Conservation (phyloP, 2,113 vertebrate genomes). For the Chloebia gouldiae region DNA sequence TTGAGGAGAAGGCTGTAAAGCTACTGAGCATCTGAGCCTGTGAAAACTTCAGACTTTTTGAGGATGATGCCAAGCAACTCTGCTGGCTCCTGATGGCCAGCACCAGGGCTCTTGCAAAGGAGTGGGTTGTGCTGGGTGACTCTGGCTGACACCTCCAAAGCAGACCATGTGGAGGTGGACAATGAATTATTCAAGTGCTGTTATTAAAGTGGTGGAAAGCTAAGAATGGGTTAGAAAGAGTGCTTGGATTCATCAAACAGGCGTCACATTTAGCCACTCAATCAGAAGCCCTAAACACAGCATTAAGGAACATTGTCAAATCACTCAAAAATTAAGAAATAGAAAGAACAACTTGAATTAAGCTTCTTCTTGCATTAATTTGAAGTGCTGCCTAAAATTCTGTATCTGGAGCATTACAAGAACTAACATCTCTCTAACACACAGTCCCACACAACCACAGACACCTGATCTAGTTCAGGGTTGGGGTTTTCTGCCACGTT, state of each 20-base stretch:
- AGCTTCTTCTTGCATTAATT: not conserved
- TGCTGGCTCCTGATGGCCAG: not conserved
- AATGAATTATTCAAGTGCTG: not conserved
- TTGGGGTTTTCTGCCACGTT: rapidly evolving
- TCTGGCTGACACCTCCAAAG: not conserved
- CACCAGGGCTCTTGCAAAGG: not conserved
- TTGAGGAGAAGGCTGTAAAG: not conserved
- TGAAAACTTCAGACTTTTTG: not conserved
- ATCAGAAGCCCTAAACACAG: not conserved
- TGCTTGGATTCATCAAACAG: not conserved
- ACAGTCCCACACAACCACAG: not conserved
- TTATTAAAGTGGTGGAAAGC: not conserved
- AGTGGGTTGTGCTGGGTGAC: not conserved
- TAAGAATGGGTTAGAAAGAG: not conserved
- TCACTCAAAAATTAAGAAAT: not conserved
- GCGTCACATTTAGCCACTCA: not conserved
- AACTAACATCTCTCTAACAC: not conserved
- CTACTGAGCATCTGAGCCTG: not conserved
- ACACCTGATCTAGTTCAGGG: not conserved
- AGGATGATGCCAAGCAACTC: not conserved
- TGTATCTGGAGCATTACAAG: not conserved
- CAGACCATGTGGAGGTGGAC: not conserved
- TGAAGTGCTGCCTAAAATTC: not conserved
- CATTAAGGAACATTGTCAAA: not conserved
- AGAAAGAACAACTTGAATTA: not conserved